These are phyloP conservation scores for Syncerus caffer DNA, from an alignment of 2,797 vertebrate species.

Conservation along the genomic window DNA sequence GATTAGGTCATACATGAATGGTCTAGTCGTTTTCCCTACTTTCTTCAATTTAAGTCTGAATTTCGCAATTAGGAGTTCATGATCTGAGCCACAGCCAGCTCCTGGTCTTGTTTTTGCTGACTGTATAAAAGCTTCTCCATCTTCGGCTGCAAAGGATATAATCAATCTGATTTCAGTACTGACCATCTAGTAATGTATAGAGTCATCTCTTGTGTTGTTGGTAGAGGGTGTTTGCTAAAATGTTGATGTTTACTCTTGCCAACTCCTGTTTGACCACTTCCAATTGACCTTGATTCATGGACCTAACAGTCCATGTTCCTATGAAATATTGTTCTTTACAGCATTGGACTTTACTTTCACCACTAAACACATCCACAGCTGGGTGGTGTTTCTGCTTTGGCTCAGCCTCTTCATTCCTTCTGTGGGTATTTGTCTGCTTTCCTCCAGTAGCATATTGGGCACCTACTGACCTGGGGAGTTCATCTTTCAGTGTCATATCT, in stretches of 20 bases:
- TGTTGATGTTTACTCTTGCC: not conserved
- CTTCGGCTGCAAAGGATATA: not conserved
- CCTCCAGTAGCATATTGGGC: not conserved
- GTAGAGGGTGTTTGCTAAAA: not conserved
- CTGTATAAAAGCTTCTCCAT: not conserved
- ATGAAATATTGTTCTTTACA: not conserved
- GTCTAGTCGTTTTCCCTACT: not conserved
- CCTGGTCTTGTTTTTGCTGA: not conserved
- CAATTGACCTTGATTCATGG: not conserved
- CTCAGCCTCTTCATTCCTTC: not conserved
- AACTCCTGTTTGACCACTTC: not conserved
- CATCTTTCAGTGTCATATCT: not conserved
- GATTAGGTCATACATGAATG: not conserved
- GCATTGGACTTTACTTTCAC: not conserved
- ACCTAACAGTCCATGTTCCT: not conserved
- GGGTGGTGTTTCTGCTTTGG: not conserved
- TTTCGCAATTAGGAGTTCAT: not conserved
- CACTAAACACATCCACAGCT: not conserved
- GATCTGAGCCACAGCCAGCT: not conserved
- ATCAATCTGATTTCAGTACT: not conserved
- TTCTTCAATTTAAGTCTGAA: not conserved
- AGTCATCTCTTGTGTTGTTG: not conserved
- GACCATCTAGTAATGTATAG: not conserved
- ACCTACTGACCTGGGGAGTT: not conserved
- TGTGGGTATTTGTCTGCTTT: not conserved